Base-by-base conservation (phyloP, 2,113 vertebrate genomes). In the Dasyurus viverrinus region DNA sequence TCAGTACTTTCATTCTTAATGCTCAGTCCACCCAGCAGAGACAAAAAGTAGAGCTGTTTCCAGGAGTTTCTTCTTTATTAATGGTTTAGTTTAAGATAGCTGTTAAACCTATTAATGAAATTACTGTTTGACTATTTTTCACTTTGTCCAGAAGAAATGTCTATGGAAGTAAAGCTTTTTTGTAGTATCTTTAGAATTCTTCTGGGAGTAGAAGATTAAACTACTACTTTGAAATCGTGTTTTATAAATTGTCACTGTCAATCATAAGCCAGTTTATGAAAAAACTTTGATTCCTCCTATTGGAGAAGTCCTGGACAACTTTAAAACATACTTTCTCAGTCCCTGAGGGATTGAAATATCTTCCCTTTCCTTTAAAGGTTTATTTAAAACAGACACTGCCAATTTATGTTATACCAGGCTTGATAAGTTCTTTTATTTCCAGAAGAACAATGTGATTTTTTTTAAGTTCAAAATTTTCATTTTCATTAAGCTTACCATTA, bases 11-110 rank as follows among this genome's bases (percentile, higher is more conserved):
- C 50, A 53, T 76, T 93, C 14, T 90, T 46, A 94, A 90, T 55
- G 92, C 48, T 30, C 91, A 84, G 84, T 90, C 84, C 24, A 94
- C 5, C 23, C 93, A 52, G 26, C 23, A 48, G 54, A 93, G 46
- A 90, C 89, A n/a, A 23, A 93, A 97, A 84, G 47, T 14, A 53
- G 50, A 52, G 0, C 19, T 48, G 96, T 94, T 91, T 91, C 12
- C 91, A 53, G 53, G 30, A 84, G 27, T 91, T 12, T 42, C 89
- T 52, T 76, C 57, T 76, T 54, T 90, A 46, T 54, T 55, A 91
- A 23, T n/a, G 91, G 55, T 60, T 93, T 95, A 57, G 16, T 92
- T 76, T 95, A 90, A 93, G 95, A 92, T 93, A 90, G 54, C 36
- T n/a, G 14, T 46, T 91, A 94, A 91, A 52, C 60, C 68, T n/a